Evolutionary conservation across 37 sponge, comb jelly and placozoan genomes (phyloP).

Genomic region (Ephydatia muelleri): DNA sequence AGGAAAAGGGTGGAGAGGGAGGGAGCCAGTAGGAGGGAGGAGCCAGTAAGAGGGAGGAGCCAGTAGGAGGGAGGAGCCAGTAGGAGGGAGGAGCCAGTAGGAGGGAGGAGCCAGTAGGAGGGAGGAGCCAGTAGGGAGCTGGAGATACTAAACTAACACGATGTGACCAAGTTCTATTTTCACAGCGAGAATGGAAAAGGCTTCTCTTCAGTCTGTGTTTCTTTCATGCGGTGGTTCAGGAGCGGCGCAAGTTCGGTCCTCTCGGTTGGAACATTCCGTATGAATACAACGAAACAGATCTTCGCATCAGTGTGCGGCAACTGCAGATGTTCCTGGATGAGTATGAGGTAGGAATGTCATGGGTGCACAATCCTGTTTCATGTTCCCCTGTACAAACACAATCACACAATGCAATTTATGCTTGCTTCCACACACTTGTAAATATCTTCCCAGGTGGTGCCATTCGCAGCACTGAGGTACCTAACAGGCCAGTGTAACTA

Average conservation of each 20-base stretch:
- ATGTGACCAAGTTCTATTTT: too few relatives aligned
- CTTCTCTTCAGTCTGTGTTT: slow-evolving; percentile 97
- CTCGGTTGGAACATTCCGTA: slow-evolving; percentile 99
- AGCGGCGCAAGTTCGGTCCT: slow-evolving; percentile 95
- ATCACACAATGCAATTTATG: background rate
- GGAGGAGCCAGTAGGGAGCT: background rate
- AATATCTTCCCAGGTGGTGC: slow-evolving; percentile 72
- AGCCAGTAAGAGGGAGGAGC: background rate
- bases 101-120: too few relatives aligned
- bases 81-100: too few relatives aligned
- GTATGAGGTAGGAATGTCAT: slow-evolving; percentile 78
- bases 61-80: background rate
- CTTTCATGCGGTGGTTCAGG: slow-evolving; percentile 98
- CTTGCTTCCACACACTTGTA: background rate
- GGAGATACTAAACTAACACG: background rate
- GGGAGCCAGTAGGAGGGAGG: background rate
- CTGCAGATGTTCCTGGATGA: slow-evolving; percentile 98
- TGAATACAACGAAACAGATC: slow-evolving; percentile 99
- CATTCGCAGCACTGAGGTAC: slow-evolving; percentile 92
- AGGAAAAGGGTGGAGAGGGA: background rate
- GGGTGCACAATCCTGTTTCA: too few relatives aligned
- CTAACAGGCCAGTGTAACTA: slow-evolving; percentile 99
- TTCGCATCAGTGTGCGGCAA: slow-evolving; percentile 95
- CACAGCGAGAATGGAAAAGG: slow-evolving; percentile 83
- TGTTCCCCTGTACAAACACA: too few relatives aligned